These are phyloP conservation scores for Phyllostomus hastatus DNA, from an alignment of 2,113 vertebrate species.

Conservation along the genomic window DNA sequence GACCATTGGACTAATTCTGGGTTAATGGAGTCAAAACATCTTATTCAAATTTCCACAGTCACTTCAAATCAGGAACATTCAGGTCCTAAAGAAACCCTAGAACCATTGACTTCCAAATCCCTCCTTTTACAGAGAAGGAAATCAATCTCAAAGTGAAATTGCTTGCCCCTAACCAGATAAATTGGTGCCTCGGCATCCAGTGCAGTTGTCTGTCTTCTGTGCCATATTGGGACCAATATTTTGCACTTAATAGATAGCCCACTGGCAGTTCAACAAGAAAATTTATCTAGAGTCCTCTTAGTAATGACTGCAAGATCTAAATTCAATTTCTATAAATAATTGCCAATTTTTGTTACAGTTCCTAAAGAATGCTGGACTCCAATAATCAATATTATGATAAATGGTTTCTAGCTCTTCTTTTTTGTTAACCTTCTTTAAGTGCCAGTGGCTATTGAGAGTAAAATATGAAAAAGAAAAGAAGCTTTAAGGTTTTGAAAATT, in stretches of 20 bases:
- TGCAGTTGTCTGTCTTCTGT: neutral
- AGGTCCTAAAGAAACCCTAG: neutral
- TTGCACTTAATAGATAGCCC: slow-evolving; percentile 30
- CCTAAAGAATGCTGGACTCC: slow-evolving; percentile 11
- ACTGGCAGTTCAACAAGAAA: slow-evolving; percentile 32
- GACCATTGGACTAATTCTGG: neutral
- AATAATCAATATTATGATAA: slow-evolving; percentile 51
- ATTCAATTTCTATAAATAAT: slow-evolving; percentile 59
- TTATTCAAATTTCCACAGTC: neutral
- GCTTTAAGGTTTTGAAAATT: slow-evolving; percentile 1
- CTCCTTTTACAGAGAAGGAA: neutral
- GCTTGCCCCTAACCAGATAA: neutral
- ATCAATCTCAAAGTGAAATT: neutral
- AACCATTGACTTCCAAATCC: neutral
- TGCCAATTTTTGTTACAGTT: slow-evolving; percentile 55
- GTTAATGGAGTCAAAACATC: neutral
- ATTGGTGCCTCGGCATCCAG: neutral
- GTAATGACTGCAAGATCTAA: slow-evolving; percentile 43
- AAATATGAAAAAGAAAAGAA: slow-evolving; percentile 10
- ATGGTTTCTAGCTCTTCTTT: slow-evolving; percentile 31
- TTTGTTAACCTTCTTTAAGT: slow-evolving; percentile 39
- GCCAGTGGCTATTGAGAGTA: neutral
- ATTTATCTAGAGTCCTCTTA: neutral
- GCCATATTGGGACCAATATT: slow-evolving; percentile 24
- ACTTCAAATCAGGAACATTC: slow-evolving; percentile 17